phyloP scores from a whole-genome alignment of 2,888 invertebrate species.

The Drosophila greeni region DNA sequence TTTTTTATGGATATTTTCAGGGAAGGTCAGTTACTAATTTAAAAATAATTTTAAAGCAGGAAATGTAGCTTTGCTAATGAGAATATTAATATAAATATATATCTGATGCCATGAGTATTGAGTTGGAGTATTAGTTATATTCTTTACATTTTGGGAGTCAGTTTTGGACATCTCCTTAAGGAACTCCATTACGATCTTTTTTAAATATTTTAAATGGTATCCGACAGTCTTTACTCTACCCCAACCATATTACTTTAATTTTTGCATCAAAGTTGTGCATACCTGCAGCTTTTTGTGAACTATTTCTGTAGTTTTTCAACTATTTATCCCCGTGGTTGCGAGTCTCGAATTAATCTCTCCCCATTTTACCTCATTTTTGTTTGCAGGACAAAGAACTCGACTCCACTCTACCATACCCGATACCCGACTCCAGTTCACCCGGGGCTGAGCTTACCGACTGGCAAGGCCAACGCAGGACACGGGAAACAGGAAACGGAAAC shows the following conservation, averaged over 20 bases:
- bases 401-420: background rate
- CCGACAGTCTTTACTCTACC: background rate
- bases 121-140: too few relatives aligned
- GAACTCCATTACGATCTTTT: too few relatives aligned
- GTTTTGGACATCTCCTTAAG: too few relatives aligned
- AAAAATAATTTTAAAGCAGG: too few relatives aligned
- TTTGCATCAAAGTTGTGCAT: background rate
- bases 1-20: too few relatives aligned
- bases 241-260: background rate
- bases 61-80: too few relatives aligned
- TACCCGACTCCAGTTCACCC: background rate
- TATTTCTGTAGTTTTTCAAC: background rate
- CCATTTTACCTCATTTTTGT: background rate
- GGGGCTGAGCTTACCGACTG: conserved; percentile 9
- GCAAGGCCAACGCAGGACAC: conserved; percentile 7
- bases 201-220: background rate
- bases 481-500: background rate
- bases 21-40: too few relatives aligned
- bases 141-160: too few relatives aligned
- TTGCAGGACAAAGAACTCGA: conserved; percentile 15
- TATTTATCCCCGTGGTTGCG: background rate
- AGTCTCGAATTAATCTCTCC: conserved; percentile 7
- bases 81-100: too few relatives aligned
- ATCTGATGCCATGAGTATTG: too few relatives aligned
- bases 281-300: background rate